Base-by-base conservation (phyloP, 2,797 vertebrate species). In the Cyprinodon diabolis region DNA sequence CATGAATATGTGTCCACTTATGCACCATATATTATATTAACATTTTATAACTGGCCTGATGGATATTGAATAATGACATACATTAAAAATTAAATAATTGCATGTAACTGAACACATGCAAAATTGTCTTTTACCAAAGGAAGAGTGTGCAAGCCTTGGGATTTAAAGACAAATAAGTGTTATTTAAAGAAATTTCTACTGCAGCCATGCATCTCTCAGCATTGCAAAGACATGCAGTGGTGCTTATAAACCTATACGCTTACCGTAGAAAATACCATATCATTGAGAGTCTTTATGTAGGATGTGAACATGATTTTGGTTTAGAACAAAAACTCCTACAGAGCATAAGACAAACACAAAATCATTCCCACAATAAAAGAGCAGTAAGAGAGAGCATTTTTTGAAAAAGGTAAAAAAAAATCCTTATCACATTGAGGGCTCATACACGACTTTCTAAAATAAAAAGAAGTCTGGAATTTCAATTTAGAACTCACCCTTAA, bases 231-330 rank as follows among this genome's bases (percentile, higher is more conserved):
- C 92, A 93, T 94, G 92, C 93, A 92, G 72, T 72, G 84, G 89
- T 79, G 86, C 87, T 81, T 82, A 82, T 77, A 86, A 66, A 86
- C 87, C 86, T 79, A 79, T 82, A 80, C 72, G 87, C 92, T 93
- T 94, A 94, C 93, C 93, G 92, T 93, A 40, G 93, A 80, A 94
- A 92, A 93, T 87, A 94, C 93, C 93, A 94, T 86, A 94, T 94
- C 93, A 94, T 94, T 94, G 89, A 94, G 93, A 93, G 86, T 92
- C 93, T 94, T 93, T 93, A 94, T 85, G 93, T 94, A 93, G 93
- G 89, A 66, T 82, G 89, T 88, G 89, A 94, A 94, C 93, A 94
- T 94, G 90, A 90, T 94, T 94, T 92, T 87, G 87, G 66, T 90
- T 92, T 93, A 90, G 88, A 92, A 90, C 82, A 91, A 90, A 92